phyloP scores from a whole-genome alignment of 30 jellyfish, hydroid and myxozoan genomes.

The Aurelia sp. region DNA sequence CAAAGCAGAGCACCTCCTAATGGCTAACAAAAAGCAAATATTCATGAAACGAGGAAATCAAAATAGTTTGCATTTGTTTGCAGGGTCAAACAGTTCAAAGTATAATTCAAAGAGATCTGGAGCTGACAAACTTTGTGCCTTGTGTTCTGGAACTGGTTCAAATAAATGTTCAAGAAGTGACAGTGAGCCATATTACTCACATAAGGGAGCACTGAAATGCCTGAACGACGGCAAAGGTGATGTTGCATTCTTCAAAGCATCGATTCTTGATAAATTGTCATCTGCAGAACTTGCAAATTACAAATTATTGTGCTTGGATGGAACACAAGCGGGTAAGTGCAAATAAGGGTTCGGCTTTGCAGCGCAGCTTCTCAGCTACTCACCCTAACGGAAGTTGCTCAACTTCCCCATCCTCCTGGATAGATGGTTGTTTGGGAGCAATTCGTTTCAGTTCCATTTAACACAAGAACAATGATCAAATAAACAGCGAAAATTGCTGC shows the following conservation, averaged over 20 bases:
- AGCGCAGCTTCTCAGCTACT: too few relatives aligned
- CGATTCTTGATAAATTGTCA: background rate
- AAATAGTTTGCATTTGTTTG: background rate
- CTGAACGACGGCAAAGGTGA: slow-evolving; percentile 55
- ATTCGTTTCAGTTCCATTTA: too few relatives aligned
- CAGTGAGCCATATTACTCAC: slow-evolving; percentile 45
- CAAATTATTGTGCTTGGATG: slow-evolving; percentile 49
- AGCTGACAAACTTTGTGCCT: slow-evolving; percentile 25
- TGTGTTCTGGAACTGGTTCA: slow-evolving; percentile 25
- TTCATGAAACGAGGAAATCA: too few relatives aligned
- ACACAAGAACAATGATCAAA: too few relatives aligned
- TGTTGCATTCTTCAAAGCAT: slow-evolving; percentile 45
- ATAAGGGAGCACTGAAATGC: slow-evolving; percentile 44
- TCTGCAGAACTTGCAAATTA: slow-evolving; percentile 17
- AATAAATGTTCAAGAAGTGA: slow-evolving; percentile 31
- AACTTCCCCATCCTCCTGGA: too few relatives aligned
- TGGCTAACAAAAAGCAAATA: too few relatives aligned
- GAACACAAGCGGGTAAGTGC: background rate
- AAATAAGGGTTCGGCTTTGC: too few relatives aligned
- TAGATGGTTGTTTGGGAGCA: too few relatives aligned
- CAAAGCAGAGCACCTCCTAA: too few relatives aligned
- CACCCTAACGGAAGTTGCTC: too few relatives aligned
- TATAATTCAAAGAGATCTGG: slow-evolving; percentile 13
- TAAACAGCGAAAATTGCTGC: too few relatives aligned
- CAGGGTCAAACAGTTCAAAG: slow-evolving; percentile 41